Percentiles rank a stretch among this genome's conserved stretches.
phyloP scores from a whole-genome alignment of 2,797 vertebrate species.

The Australoheros facetus region DNA sequence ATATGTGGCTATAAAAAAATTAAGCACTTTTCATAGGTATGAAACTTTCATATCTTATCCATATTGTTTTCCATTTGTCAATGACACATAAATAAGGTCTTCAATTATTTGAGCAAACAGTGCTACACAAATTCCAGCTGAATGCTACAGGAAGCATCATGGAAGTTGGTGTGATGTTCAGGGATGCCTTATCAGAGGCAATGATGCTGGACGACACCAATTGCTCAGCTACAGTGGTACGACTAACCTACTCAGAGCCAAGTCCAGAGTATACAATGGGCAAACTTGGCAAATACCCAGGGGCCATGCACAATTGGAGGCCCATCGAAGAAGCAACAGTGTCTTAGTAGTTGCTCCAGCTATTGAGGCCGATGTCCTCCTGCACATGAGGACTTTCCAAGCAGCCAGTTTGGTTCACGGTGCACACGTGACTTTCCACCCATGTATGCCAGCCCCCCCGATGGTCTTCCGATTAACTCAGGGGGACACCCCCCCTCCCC shows the following conservation, averaged over 20 bases:
- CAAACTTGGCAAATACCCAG: too few species aligned
- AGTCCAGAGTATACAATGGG: too few species aligned
- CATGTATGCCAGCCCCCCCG: too few species aligned
- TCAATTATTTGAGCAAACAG: constrained; percentile 27
- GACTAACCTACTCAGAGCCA: not conserved
- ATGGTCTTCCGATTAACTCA: too few species aligned
- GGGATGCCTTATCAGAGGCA: constrained; percentile 18
- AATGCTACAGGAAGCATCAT: constrained; percentile 1
- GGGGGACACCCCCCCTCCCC: too few species aligned
- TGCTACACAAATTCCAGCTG: constrained; percentile 25
- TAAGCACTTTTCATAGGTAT: constrained; percentile 6
- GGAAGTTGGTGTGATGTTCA: constrained; percentile 46
- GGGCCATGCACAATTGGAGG: too few species aligned
- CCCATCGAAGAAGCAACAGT: too few species aligned
- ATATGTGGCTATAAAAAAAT: not conserved
- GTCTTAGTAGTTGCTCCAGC: too few species aligned
- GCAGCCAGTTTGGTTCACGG: too few species aligned
- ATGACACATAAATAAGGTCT: constrained; percentile 31
- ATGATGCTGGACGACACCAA: constrained; percentile 47
- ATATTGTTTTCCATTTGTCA: constrained; percentile 2
- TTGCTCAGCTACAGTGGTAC: constrained; percentile 26
- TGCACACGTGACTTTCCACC: too few species aligned
- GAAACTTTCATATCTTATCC: constrained; percentile 12
- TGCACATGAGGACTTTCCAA: too few species aligned
- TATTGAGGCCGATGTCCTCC: too few species aligned